These are phyloP conservation scores for Zygothrica quintamaculata DNA, from an alignment of 2,888 invertebrate genomes.

Conservation along the genomic window DNA sequence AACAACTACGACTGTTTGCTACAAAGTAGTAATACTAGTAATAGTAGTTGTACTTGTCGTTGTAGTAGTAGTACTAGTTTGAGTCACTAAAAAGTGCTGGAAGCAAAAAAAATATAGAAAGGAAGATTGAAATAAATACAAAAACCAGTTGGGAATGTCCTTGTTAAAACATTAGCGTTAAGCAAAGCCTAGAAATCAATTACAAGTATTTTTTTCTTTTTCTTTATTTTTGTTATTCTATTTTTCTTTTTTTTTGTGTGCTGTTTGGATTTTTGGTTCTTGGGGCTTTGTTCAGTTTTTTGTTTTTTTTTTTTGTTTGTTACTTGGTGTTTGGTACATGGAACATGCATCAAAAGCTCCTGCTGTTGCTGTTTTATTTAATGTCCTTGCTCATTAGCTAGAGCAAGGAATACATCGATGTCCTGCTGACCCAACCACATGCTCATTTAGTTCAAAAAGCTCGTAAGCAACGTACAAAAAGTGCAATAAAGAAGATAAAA, in stretches of 20 bases:
- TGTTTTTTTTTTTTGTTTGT: not conserved
- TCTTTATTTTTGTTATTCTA: not conserved
- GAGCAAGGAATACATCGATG: slow-evolving; percentile 42
- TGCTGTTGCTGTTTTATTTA: slow-evolving; percentile 56
- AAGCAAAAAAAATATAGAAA: too few species aligned
- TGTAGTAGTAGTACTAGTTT: slow-evolving; percentile 10
- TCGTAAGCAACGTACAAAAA: slow-evolving; percentile 27
- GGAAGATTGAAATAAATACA: not conserved
- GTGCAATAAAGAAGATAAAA: slow-evolving; percentile 27
- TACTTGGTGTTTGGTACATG: slow-evolving; percentile 11
- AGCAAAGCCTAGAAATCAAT: slow-evolving; percentile 71
- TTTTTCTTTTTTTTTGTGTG: not conserved
- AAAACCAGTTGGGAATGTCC: slow-evolving; percentile 24
- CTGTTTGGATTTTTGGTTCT: not conserved
- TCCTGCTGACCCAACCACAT: slow-evolving; percentile 25
- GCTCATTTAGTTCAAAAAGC: slow-evolving; percentile 24
- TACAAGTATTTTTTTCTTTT: slow-evolving; percentile 43
- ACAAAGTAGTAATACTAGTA: not conserved
- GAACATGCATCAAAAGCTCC: slow-evolving; percentile 52
- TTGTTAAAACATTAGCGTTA: slow-evolving; percentile 58
- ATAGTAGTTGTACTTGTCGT: not conserved
- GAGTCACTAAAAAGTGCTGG: slow-evolving; percentile 40
- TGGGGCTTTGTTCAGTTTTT: not conserved
- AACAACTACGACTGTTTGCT: not conserved
- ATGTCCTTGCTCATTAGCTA: slow-evolving; percentile 70